A percentile compares a stretch with the other conserved stretches of the same genome.
phyloP scores from a whole-genome alignment of 2,888 invertebrate species.

The Synanthedon myopaeformis region DNA sequence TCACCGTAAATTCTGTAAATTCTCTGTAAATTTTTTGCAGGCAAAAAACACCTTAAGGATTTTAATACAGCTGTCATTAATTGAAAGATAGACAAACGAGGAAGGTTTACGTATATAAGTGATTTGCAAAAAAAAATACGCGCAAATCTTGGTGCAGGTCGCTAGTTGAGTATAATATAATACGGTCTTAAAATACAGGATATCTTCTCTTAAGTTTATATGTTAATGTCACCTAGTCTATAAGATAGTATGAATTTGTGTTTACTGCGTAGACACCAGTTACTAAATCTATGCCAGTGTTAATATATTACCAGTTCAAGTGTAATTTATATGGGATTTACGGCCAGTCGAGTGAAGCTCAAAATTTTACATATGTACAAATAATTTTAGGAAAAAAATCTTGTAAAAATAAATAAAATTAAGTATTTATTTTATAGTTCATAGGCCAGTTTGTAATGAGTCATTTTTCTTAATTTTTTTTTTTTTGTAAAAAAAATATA shows the following conservation, averaged over 20 bases:
- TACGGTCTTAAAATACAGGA: no score
- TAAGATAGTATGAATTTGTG: background rate
- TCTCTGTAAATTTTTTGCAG: no score
- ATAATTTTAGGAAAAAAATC: conserved; percentile 25
- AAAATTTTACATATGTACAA: conserved; percentile 62
- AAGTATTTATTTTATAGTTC: conserved; percentile 61
- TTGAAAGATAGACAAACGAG: no score
- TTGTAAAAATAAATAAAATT: conserved; percentile 31
- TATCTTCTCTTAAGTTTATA: no score
- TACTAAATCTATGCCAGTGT: conserved; percentile 20
- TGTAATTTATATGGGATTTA: conserved; percentile 45
- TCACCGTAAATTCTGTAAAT: no score
- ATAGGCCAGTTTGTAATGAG: conserved; percentile 63
- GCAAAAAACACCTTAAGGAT: no score
- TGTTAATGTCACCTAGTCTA: background rate
- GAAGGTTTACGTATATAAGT: no score
- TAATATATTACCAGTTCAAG: conserved; percentile 29
- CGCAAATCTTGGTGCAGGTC: no score
- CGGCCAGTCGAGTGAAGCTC: conserved; percentile 63
- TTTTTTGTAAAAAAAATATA: conserved; percentile 10
- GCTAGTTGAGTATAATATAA: no score
- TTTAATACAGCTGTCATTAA: no score
- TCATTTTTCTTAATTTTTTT: conserved; percentile 32
- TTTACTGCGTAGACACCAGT: conserved; percentile 23
- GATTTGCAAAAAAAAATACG: no score